These are phyloP conservation scores for Mycetomoellerius zeteki DNA, from an alignment of 1,140 invertebrate genomes.

Conservation along the genomic window DNA sequence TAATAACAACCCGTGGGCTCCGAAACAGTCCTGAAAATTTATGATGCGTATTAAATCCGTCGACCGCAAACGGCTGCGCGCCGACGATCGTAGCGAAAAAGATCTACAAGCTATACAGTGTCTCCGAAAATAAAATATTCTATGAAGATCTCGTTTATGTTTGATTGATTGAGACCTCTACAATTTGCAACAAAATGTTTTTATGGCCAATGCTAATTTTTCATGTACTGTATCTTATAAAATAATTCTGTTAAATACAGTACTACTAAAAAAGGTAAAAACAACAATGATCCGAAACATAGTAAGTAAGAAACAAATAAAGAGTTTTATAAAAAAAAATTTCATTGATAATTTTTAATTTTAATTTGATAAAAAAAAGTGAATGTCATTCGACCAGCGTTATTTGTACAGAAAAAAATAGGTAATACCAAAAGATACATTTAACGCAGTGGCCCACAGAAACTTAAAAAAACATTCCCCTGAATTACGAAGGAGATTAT, in stretches of 20 bases:
- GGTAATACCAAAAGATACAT: neutral
- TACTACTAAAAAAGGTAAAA: neutral
- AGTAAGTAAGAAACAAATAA: neutral
- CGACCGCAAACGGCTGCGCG: constrained; percentile 38
- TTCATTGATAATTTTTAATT: neutral
- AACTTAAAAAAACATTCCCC: neutral
- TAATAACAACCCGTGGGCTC: constrained; percentile 50
- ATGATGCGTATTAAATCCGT: constrained; percentile 56
- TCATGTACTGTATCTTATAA: neutral
- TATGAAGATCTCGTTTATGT: neutral
- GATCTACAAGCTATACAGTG: neutral
- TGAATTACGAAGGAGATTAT: neutral
- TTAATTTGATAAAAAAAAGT: neutral
- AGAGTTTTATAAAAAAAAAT: neutral
- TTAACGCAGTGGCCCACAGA: neutral
- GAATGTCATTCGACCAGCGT: neutral
- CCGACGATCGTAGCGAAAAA: neutral
- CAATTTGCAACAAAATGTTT: neutral
- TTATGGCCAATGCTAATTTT: neutral
- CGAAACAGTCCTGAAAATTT: constrained; percentile 63
- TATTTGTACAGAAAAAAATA: neutral
- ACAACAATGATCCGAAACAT: neutral
- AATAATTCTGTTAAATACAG: neutral
- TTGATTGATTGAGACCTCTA: neutral
- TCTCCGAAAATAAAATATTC: constrained; percentile 25